These are phyloP conservation scores for Mellilla xanthometata DNA, from an alignment of 2,888 invertebrate genomes.

Conservation along the genomic window DNA sequence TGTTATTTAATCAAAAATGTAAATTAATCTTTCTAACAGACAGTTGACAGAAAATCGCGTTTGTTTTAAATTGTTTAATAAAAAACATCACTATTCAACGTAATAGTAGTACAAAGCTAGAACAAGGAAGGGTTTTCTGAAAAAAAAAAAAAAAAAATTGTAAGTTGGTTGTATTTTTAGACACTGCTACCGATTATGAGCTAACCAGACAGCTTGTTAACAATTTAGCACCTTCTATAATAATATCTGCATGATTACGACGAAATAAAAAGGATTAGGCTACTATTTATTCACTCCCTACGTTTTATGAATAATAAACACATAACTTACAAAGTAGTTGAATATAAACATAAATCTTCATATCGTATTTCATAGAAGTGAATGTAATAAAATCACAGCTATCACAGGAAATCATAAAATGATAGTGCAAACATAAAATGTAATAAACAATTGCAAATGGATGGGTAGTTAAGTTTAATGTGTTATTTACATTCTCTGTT, in stretches of 20 bases:
- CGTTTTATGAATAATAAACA: conserved; percentile 12
- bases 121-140: no score
- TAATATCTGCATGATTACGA: conserved; percentile 3
- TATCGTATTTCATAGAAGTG: conserved; percentile 29
- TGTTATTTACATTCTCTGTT: no score
- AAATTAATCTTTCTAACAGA: no score
- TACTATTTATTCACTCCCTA: conserved; percentile 1
- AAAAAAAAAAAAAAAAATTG: neutral
- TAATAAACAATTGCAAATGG: conserved; percentile 31
- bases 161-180: neutral
- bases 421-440: conserved; percentile 42
- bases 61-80: no score
- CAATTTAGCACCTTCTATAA: conserved; percentile 5
- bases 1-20: no score
- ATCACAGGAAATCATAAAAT: conserved; percentile 61
- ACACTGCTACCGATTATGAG: neutral
- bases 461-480: no score
- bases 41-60: no score
- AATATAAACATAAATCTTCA: conserved; percentile 22
- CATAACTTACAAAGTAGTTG: conserved; percentile 36
- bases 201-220: conserved; percentile 1
- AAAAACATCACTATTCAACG: no score
- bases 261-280: conserved; percentile 2
- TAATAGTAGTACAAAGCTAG: no score
- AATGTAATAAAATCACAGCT: conserved; percentile 49